Evolutionary conservation across 2,797 vertebrate species (phyloP).

Genomic region (Muraenolepis orangiensis): DNA sequence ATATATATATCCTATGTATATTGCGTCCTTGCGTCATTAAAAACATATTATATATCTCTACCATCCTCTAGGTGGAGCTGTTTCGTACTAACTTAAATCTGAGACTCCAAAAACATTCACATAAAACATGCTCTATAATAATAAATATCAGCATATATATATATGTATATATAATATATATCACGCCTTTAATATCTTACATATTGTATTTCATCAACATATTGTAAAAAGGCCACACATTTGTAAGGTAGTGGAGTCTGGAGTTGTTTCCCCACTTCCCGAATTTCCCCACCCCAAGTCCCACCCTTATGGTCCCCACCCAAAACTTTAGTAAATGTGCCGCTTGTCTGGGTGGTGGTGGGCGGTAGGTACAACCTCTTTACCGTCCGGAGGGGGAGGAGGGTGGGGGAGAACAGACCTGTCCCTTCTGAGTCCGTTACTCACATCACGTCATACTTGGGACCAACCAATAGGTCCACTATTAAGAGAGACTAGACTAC

Average conservation of each 20-base stretch:
- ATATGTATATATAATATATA: too few relatives aligned
- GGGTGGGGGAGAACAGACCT: too few relatives aligned
- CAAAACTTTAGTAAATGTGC: conserved; percentile 33
- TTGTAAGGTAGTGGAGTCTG: neutral
- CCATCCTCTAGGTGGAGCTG: neutral
- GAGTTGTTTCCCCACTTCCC: too few relatives aligned
- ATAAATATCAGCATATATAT: too few relatives aligned
- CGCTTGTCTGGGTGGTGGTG: conserved; percentile 34
- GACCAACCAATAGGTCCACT: too few relatives aligned
- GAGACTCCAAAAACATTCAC: neutral
- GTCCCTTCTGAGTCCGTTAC: too few relatives aligned
- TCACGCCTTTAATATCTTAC: neutral
- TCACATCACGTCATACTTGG: too few relatives aligned
- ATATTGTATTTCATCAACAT: neutral
- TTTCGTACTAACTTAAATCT: neutral
- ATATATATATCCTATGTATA: too few relatives aligned
- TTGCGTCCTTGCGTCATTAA: too few relatives aligned
- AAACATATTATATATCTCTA: neutral
- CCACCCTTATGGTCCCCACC: neutral
- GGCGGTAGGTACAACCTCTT: too few relatives aligned
- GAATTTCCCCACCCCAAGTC: neutral
- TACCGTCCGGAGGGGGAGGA: too few relatives aligned
- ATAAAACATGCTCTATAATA: neutral
- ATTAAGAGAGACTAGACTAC: too few relatives aligned
- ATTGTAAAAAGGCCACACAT: neutral